A percentile compares a stretch with the other conserved stretches of the same genome.
Evolutionary conservation across 2,888 invertebrate genomes (phyloP).

Genomic region (Hirudinaria manillensis): DNA sequence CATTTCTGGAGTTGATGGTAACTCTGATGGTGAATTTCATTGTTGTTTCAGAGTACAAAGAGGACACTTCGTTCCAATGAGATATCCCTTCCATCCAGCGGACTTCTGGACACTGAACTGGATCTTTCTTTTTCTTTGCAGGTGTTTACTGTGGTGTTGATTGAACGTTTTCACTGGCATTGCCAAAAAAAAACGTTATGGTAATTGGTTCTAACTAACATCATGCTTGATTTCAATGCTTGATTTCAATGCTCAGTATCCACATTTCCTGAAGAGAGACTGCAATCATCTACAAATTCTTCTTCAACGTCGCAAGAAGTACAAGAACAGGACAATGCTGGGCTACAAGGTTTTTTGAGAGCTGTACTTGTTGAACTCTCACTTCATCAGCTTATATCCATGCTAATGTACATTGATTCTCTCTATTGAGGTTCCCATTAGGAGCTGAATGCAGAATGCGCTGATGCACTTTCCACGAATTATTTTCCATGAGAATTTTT

Average conservation of each 20-base stretch:
- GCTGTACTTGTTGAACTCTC: not conserved
- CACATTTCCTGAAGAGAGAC: slow-evolving; percentile 93
- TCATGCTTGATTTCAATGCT: too few relatives aligned
- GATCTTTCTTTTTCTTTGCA: slow-evolving; percentile 94
- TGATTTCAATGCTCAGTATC: slow-evolving; percentile 66
- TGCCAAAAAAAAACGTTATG: not conserved
- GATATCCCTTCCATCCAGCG: slow-evolving; percentile 69
- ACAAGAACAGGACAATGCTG: slow-evolving; percentile 92
- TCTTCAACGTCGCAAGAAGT: slow-evolving; percentile 89
- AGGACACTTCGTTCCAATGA: slow-evolving; percentile 91
- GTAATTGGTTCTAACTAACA: too few relatives aligned
- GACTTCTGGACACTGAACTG: slow-evolving; percentile 81
- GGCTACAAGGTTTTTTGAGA: slow-evolving; percentile 71
- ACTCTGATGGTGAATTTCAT: too few relatives aligned
- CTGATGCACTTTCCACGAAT: too few relatives aligned
- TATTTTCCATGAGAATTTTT: too few relatives aligned
- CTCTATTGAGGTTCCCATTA: too few relatives aligned
- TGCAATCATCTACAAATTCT: slow-evolving; percentile 90
- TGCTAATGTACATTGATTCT: too few relatives aligned
- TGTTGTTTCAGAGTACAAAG: slow-evolving; percentile 70
- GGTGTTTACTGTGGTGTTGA: slow-evolving; percentile 49
- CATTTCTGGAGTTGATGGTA: too few relatives aligned
- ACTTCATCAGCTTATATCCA: too few relatives aligned
- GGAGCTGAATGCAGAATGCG: too few relatives aligned
- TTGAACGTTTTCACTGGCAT: not conserved